These are phyloP conservation scores for Ceratina australensis DNA, from an alignment of 1,140 invertebrate species.

Conservation along the genomic window DNA sequence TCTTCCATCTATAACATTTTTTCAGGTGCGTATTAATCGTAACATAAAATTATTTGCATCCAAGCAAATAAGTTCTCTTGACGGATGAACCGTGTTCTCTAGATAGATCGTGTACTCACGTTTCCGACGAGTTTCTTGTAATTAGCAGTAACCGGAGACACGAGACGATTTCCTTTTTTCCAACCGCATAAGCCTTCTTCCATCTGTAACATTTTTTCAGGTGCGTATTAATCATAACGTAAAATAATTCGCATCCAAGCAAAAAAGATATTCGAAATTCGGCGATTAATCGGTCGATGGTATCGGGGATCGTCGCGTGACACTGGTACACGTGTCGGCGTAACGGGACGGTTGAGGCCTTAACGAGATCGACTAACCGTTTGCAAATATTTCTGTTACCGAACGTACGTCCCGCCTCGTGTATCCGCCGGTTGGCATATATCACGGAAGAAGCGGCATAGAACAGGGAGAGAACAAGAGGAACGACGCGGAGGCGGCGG, in stretches of 20 bases:
- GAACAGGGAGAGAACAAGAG: background rate
- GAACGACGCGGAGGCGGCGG: background rate
- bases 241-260: background rate
- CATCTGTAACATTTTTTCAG: too few species aligned
- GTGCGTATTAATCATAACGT: too few species aligned
- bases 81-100: slow-evolving; percentile 11
- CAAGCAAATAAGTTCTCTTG: background rate
- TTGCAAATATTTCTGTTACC: slow-evolving; percentile 25
- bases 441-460: background rate
- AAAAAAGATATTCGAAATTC: background rate
- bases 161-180: too few species aligned
- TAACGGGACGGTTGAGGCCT: background rate
- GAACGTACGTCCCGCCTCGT: background rate
- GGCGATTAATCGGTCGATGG: background rate
- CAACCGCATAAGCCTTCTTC: too few species aligned
- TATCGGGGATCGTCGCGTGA: background rate
- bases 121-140: background rate
- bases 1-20: too few species aligned
- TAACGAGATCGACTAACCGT: slow-evolving; percentile 17
- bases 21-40: too few species aligned
- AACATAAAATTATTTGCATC: too few species aligned
- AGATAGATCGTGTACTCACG: background rate
- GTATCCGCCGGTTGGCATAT: background rate
- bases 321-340: background rate
- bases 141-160: background rate